Percentiles rank a stretch among this genome's conserved stretches.
Evolutionary conservation across 2,113 vertebrate species (phyloP).

Genomic region (Leptobrachium leishanense): DNA sequence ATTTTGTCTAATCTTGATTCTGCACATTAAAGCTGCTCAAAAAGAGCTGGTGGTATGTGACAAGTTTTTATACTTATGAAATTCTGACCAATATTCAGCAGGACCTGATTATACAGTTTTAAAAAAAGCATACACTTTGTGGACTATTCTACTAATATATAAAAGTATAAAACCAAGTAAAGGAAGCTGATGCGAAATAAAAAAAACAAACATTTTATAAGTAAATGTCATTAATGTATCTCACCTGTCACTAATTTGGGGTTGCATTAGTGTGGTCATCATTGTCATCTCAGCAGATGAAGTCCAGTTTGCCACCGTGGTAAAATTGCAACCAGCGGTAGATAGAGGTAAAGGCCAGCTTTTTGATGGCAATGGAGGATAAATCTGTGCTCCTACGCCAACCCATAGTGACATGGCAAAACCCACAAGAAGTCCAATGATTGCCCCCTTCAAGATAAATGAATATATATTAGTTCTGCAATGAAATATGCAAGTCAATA

Average conservation of each 20-base stretch:
- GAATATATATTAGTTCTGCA: background rate
- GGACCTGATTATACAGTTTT: no score
- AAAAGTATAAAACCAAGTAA: no score
- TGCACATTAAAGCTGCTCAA: no score
- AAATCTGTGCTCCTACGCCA: constrained; percentile 68
- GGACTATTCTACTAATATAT: no score
- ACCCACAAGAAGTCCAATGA: constrained; percentile 67
- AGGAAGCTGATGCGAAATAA: no score
- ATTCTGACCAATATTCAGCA: no score
- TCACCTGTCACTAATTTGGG: constrained; percentile 28
- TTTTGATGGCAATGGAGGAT: constrained; percentile 58
- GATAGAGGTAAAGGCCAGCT: constrained; percentile 62
- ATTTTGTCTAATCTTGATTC: no score
- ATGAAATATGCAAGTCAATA: no score
- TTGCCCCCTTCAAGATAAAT: constrained; percentile 63
- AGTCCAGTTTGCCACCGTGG: constrained; percentile 1
- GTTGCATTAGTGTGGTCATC: background rate
- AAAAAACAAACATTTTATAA: no score
- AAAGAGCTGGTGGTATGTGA: no score
- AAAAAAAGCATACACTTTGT: no score
- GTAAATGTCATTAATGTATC: background rate
- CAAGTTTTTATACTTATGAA: no score
- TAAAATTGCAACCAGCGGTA: constrained; percentile 63
- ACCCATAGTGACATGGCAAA: constrained; percentile 70
- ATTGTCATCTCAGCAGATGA: constrained; percentile 16